Evolutionary conservation across 2,888 invertebrate species (phyloP), one percentile per base, ranked within the genome.

Genomic region (Lycophotia porphyrea): DNA sequence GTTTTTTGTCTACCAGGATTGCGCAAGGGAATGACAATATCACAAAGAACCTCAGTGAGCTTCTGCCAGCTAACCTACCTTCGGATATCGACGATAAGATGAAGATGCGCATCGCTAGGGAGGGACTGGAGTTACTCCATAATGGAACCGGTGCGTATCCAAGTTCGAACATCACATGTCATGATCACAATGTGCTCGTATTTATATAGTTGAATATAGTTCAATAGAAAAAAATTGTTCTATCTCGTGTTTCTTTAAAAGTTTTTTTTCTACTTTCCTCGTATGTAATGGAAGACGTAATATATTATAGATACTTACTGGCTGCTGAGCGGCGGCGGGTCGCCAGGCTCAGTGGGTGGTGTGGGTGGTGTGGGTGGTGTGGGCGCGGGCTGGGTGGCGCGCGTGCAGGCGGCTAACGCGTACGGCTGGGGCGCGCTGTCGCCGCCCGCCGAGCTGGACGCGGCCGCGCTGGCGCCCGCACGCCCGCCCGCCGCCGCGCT

Each of bases 371-470:
- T 97, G 97, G 98, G 98, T 97, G 74, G 96, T 0, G 80, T 97
- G 1, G 97, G 97, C 24, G 97, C 98, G 24, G 98, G 98, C 2
- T 97, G 97, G 86, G 98, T 97, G 36, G 97, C 97, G 77, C 97
- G 98, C 18, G 98, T 98, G 67, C 97, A 98, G 80, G 98, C 99
- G 0, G 96, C 97, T 76, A 99, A 99, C 93, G 95, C 96, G 7
- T 97, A 98, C 92, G 99, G 99, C 36, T 98, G 98, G 97, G 98
- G 99, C 78, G 97, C 97, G 27, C 97, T 97, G 92, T 99, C 98
- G 83, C 94, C 97, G 84, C 94, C 97, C 69, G 98, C 98, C 85
- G 96, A 97, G 47, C 96, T 95, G 70, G 88, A 88, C 79, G 91
- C 92, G 21, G 89, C 92, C 13, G 91, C 91, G 74, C 88, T 86